Evolutionary conservation across 2,113 vertebrate species (phyloP), one percentile per base, ranked within the genome.

Genomic region (Lanius ludovicianus): DNA sequence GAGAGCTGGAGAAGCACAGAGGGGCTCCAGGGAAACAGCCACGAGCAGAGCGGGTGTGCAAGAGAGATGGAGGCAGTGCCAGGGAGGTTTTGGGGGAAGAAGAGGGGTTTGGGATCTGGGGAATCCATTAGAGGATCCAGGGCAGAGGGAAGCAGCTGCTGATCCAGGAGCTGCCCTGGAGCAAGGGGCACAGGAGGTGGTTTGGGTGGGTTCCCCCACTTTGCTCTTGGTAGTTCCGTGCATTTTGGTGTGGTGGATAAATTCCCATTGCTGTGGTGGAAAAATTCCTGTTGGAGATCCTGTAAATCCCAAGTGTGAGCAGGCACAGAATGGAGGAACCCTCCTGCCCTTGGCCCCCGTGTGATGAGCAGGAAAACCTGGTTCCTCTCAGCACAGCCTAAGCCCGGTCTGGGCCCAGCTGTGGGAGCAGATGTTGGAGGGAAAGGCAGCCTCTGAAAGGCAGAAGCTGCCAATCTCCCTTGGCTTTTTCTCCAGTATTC

Each of bases 351-450:
- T 11, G 6, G 27, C 28, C 50, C n/a, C n/a, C n/a, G n/a, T n/a
- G 81, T 46, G 20, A 19, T 0, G 3, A 39, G 31, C 84, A 31
- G 73, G 46, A 7, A 47, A 70, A 28, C 6, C 49, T 2, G 2
- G 44, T 62, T 50, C 31, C 52, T 41, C n/a, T 10, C 4, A 7
- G 81, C 64, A 53, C 24, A 10, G 22, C 71, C 71, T 33, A 5
- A 59, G 27, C 5, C 49, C 75, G 31, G 75, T 2, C 57, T 44
- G 67, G 44, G 13, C 35, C 49, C 89, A 62, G 86, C n/a, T 94
- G 91, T 74, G 76, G 63, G 63, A 92, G 86, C 95, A 95, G 84
- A 49, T 92, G 87, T 49, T 62, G 60, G 42, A 92, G 63, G 55
- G 15, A 70, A 94, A 74, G 31, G 15, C 4, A 2, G 46, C 65